Evolutionary conservation across 64 coral and sea anemone species (phyloP).

Genomic region (Montipora capricornis): DNA sequence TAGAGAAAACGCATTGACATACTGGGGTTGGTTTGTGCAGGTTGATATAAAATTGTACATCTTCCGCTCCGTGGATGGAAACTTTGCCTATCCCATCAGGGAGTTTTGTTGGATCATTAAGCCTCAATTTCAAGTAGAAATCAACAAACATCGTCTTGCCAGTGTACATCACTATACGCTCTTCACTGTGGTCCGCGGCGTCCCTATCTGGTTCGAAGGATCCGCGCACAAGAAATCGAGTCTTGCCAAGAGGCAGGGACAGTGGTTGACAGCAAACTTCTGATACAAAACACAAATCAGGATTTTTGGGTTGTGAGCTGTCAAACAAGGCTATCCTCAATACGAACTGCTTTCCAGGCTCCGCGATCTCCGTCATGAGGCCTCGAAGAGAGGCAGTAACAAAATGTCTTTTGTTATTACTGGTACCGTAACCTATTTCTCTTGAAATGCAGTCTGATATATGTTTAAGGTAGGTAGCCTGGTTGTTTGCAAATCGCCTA

Average conservation of each 20-base stretch:
- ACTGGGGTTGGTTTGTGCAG: slow-evolving; percentile 84
- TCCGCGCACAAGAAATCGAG: slow-evolving; percentile 82
- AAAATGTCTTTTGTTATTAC: slow-evolving; percentile 35
- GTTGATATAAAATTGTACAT: slow-evolving; percentile 77
- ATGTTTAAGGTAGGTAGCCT: slow-evolving; percentile 65
- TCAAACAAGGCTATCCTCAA: slow-evolving; percentile 84
- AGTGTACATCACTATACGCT: slow-evolving; percentile 79
- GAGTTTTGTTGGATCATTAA: slow-evolving; percentile 89
- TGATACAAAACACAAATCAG: slow-evolving; percentile 72
- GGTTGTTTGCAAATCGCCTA: slow-evolving; percentile 72
- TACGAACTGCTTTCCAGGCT: slow-evolving; percentile 96
- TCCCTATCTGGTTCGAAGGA: slow-evolving; percentile 82
- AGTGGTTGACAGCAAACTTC: slow-evolving; percentile 84
- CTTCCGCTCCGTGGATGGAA: slow-evolving; percentile 66
- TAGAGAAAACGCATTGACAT: background rate
- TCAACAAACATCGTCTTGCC: slow-evolving; percentile 90
- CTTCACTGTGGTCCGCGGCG: slow-evolving; percentile 84
- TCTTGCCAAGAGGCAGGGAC: slow-evolving; percentile 71
- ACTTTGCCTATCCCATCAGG: slow-evolving; percentile 90
- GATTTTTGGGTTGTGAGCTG: slow-evolving; percentile 60
- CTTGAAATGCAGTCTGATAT: slow-evolving; percentile 70
- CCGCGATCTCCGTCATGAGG: slow-evolving; percentile 77
- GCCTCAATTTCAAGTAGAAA: slow-evolving; percentile 87
- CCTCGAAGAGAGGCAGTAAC: slow-evolving; percentile 73
- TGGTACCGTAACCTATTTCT: slow-evolving; percentile 41